These are phyloP conservation scores for Priocnemis perturbator DNA, from an alignment of 2,888 invertebrate genomes.

Conservation along the genomic window DNA sequence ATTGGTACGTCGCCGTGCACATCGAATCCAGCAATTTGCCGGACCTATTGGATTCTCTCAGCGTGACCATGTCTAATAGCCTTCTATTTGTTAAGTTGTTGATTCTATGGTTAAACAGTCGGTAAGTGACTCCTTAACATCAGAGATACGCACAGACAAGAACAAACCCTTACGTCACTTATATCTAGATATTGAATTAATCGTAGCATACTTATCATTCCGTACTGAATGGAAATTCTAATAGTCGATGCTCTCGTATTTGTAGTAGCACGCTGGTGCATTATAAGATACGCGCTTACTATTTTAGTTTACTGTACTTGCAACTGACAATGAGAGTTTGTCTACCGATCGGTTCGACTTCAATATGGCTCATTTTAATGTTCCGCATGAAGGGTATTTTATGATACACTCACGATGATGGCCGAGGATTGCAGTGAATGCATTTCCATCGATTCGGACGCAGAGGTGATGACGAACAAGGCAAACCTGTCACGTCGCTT, in stretches of 20 bases:
- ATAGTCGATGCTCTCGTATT: too few relatives aligned
- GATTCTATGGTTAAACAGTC: conserved; percentile 30
- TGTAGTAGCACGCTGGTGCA: too few relatives aligned
- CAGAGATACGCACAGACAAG: too few relatives aligned
- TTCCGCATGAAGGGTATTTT: conserved; percentile 19
- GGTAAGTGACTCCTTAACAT: conserved; percentile 26
- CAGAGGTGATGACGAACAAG: conserved; percentile 23
- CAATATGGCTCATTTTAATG: too few relatives aligned
- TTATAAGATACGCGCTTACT: too few relatives aligned
- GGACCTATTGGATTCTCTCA: conserved; percentile 37
- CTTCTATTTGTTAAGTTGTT: conserved; percentile 36
- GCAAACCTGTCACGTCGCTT: conserved; percentile 28
- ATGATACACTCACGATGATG: conserved; percentile 17
- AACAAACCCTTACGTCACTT: too few relatives aligned
- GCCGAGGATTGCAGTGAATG: conserved; percentile 21
- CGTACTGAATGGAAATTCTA: too few relatives aligned
- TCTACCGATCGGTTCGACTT: too few relatives aligned
- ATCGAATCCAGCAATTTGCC: conserved; percentile 19
- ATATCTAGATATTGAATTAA: too few relatives aligned
- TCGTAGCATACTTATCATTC: too few relatives aligned
- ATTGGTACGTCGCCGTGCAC: conserved; percentile 32
- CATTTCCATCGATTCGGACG: conserved; percentile 1
- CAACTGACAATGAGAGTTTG: too few relatives aligned
- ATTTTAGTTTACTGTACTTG: too few relatives aligned
- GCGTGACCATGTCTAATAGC: conserved; percentile 33